Evolutionary conservation across 2,113 vertebrate genomes (phyloP).

Genomic region (Ceyx melanurus): DNA sequence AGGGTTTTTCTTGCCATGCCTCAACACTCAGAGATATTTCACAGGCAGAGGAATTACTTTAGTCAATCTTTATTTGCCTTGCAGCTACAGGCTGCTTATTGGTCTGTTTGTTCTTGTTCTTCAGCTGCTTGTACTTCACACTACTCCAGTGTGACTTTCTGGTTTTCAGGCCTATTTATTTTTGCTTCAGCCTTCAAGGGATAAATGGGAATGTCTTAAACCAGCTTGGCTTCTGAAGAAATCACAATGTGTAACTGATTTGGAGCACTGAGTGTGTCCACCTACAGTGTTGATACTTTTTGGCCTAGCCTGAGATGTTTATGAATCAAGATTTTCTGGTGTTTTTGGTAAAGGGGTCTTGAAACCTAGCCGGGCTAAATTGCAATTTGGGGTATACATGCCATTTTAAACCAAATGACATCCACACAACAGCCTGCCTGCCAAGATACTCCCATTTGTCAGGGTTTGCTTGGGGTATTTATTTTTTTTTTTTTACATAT

Average conservation of each 20-base stretch:
- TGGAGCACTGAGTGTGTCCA: not conserved
- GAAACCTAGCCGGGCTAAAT: not conserved
- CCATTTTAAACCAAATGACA: not conserved
- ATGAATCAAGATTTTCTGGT: not conserved
- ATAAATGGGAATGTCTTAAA: not conserved
- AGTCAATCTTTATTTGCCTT: not conserved
- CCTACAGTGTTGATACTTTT: not conserved
- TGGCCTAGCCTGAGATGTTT: not conserved
- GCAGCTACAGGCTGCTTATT: not conserved
- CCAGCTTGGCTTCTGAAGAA: not conserved
- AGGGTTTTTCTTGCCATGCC: not conserved
- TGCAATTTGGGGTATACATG: not conserved
- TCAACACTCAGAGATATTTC: not conserved
- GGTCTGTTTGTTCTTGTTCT: not conserved
- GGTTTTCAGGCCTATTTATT: conserved; percentile 26
- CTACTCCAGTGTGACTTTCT: not conserved
- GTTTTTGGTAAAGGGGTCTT: not conserved
- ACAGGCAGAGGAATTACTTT: not conserved
- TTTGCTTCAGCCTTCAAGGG: conserved; percentile 20
- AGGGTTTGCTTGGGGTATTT: not conserved
- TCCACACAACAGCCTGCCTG: not conserved
- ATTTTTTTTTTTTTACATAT: not conserved
- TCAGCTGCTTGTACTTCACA: not conserved
- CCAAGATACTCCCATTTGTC: not conserved
- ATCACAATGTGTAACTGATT: not conserved